These are phyloP conservation scores for Ormyrus labotus DNA, from an alignment of 2,888 invertebrate genomes.

Conservation along the genomic window DNA sequence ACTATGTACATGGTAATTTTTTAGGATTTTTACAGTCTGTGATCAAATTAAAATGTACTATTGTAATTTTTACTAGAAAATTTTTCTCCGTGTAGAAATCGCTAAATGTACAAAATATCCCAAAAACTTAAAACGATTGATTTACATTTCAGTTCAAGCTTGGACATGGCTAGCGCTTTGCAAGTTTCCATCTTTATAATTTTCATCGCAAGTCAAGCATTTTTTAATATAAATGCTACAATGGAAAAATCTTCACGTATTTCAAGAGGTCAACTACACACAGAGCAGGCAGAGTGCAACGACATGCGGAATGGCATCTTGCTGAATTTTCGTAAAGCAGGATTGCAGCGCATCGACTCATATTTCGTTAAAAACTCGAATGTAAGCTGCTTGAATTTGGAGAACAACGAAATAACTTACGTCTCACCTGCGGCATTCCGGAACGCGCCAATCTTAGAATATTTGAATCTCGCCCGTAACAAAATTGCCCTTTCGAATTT, in stretches of 20 bases:
- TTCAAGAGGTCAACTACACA: background rate
- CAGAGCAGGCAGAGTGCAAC: constrained; percentile 1
- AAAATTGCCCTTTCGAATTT: constrained; percentile 61
- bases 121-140: background rate
- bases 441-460: constrained; percentile 61
- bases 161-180: too few species aligned
- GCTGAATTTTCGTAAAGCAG: constrained; percentile 29
- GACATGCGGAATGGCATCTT: background rate
- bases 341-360: constrained; percentile 31
- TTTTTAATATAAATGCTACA: background rate
- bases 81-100: too few species aligned
- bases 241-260: background rate
- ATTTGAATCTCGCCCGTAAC: constrained; percentile 65
- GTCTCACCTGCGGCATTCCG: constrained; percentile 60
- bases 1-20: too few species aligned
- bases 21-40: too few species aligned
- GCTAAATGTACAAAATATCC: background rate
- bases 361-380: constrained; percentile 60
- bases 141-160: too few species aligned
- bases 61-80: too few species aligned
- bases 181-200: background rate
- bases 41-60: too few species aligned
- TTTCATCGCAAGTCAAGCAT: too few species aligned
- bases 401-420: constrained; percentile 60
- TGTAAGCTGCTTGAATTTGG: constrained; percentile 63